Base-by-base conservation (phyloP, 2,888 invertebrate genomes). In the Horisme vitalbata region DNA sequence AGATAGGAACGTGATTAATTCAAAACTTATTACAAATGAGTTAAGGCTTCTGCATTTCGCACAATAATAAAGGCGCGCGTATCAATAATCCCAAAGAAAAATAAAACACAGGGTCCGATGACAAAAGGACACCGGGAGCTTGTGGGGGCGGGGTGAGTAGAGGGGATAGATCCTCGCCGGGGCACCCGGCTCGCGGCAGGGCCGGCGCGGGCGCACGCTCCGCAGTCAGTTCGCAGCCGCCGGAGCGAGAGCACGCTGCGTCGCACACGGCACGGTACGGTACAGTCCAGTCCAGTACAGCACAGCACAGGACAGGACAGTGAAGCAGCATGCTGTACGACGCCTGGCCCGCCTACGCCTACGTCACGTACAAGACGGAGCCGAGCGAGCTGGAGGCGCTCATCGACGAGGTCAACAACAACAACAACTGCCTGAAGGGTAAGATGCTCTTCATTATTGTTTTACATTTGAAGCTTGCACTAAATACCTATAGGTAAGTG, bases 401-500 rank as follows among this genome's bases (percentile, higher is more conserved):
- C 54, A 79, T 87, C 38, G 77, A 78, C 0, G 87, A 88, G 54
- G 83, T 86, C 52, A 83, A 86, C 74, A 84, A 80, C 68, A 82
- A n/a, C n/a, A n/a, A 83, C 61, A 75, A 67, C 52, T 38, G 38
- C 30, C 41, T 69, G 14, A 83, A 84, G 79, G 85, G 86, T 84
- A 55, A 69, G 71, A 11, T n/a, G n/a, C n/a, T n/a, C n/a, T n/a
- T n/a, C n/a, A n/a, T n/a, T n/a, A n/a, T n/a, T n/a, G n/a, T n/a
- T n/a, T n/a, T n/a, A n/a, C n/a, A n/a, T n/a, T n/a, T n/a, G n/a
- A n/a, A n/a, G n/a, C n/a, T n/a, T n/a, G n/a, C n/a, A n/a, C n/a
- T n/a, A n/a, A n/a, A n/a, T n/a, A n/a, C n/a, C n/a, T n/a, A n/a
- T n/a, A n/a, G n/a, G n/a, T n/a, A n/a, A n/a, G n/a, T n/a, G n/a